A percentile compares a stretch with the other conserved stretches of the same genome.
Conservation (phyloP, 1,140 invertebrate genomes). For the Bursaphelenchus mucronatus region DNA sequence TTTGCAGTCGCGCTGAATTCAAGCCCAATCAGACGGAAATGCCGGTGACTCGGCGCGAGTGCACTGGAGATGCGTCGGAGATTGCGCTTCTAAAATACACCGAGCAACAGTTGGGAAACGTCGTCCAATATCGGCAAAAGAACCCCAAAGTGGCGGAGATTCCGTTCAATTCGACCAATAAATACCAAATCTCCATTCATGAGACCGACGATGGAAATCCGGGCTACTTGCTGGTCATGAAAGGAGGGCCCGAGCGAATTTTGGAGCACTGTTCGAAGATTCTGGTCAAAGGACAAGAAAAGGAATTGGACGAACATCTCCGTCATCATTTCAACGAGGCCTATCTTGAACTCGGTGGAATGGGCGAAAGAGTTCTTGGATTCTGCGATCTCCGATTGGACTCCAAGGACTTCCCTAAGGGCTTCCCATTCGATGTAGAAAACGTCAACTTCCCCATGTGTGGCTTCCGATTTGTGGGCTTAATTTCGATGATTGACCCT, state of each 20-base stretch:
- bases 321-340: slow-evolving; percentile 96
- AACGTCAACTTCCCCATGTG: slow-evolving; percentile 85
- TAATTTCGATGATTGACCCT: slow-evolving; percentile 99
- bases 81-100: slow-evolving; percentile 63
- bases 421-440: slow-evolving; percentile 86
- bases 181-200: slow-evolving; percentile 95
- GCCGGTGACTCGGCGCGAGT: slow-evolving; percentile 60
- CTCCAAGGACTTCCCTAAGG: slow-evolving; percentile 79
- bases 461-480: slow-evolving; percentile 89
- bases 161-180: slow-evolving; percentile 98
- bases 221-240: slow-evolving; percentile 94
- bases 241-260: slow-evolving; percentile 97
- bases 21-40: slow-evolving; percentile 69
- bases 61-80: slow-evolving; percentile 63
- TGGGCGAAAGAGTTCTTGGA: slow-evolving; percentile 91
- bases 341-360: slow-evolving; percentile 92
- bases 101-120: slow-evolving; percentile 67
- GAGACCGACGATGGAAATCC: slow-evolving; percentile 77
- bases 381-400: slow-evolving; percentile 84
- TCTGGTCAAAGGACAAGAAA: slow-evolving; percentile 79
- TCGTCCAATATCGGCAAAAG: slow-evolving; percentile 77
- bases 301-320: slow-evolving; percentile 80
- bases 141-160: slow-evolving; percentile 95
- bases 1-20: slow-evolving; percentile 67
- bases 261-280: slow-evolving; percentile 90